Conservation (phyloP, 2,797 vertebrate species). For the Avahi laniger region DNA sequence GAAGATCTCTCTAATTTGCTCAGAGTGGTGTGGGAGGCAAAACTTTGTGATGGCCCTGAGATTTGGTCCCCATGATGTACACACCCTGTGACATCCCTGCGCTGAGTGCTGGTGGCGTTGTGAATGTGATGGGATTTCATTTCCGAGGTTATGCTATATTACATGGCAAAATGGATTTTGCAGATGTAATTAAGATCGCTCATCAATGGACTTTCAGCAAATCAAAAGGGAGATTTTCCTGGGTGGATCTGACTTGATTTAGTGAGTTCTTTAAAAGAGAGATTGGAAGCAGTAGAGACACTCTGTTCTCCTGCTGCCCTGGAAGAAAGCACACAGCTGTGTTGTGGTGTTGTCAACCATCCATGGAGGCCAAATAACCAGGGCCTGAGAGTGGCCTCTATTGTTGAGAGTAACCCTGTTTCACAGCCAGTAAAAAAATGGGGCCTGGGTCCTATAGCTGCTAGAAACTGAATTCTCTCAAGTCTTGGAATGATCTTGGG, state of each 20-base stretch:
- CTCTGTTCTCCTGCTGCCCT: neutral
- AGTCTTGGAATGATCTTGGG: neutral
- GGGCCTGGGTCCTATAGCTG: neutral
- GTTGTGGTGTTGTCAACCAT: neutral
- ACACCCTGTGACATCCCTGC: fast-evolving
- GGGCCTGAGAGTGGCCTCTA: neutral
- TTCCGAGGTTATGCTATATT: neutral
- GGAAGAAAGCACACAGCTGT: neutral
- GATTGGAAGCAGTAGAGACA: neutral
- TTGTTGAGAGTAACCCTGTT: neutral
- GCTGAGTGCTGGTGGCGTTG: neutral
- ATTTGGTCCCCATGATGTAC: no score
- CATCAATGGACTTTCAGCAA: neutral
- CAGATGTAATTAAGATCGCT: neutral
- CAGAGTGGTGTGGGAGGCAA: neutral
- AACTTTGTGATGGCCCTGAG: neutral
- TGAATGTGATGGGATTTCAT: neutral
- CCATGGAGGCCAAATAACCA: neutral
- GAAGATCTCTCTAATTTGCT: neutral
- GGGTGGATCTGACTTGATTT: neutral
- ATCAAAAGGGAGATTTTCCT: neutral
- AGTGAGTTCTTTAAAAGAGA: neutral
- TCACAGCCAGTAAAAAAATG: neutral
- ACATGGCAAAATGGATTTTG: neutral
- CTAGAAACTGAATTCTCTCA: neutral